Base-by-base conservation (phyloP, 2,797 vertebrate genomes). In the Halcyon leucocephala region DNA sequence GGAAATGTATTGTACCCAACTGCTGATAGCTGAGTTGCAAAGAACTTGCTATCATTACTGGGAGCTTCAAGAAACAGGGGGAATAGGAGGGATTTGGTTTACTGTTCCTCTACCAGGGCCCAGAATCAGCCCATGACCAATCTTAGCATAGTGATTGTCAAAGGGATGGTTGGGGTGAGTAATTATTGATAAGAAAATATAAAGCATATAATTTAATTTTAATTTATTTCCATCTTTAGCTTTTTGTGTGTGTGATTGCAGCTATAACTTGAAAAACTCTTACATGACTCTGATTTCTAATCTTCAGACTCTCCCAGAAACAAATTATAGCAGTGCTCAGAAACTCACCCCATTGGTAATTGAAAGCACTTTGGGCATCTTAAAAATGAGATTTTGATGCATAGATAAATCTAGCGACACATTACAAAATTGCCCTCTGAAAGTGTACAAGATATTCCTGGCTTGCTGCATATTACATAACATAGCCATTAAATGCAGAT, bases 391-490 rank as follows among this genome's bases (percentile, higher is more conserved):
- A 78, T 97, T 95, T 93, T 97, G 94, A 96, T 95, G 67, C 82
- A 86, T 70, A 95, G 89, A 95, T 97, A 96, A 95, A 84, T 94
- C 82, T 90, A 58, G 85, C 8, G 67, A 89, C 77, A 95, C 48
- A 81, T 95, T 95, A 94, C 84, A 77, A 48, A 64, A 77, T 90
- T 94, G 74, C 62, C 84, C 82, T 96, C 82, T 90, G 95, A 93
- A 82, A 97, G 67, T 51, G 37, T 94, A 76, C 57, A 62, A 92
- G 74, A 91, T 89, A 95, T 82, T 95, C 77, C 90, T 96, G 58
- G 14, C 78, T 97, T 97, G 83, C 85, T 97, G 90, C 94, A 95
- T 97, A 94, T 97, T 97, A 93, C 66, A 96, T 97, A 97, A 97
- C 78, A 81, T 83, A 90, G 74, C 88, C 89, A 95, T 97, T 98